Evolutionary conservation across 1,140 invertebrate species (phyloP).

Genomic region (Drosophila paulistorum): DNA sequence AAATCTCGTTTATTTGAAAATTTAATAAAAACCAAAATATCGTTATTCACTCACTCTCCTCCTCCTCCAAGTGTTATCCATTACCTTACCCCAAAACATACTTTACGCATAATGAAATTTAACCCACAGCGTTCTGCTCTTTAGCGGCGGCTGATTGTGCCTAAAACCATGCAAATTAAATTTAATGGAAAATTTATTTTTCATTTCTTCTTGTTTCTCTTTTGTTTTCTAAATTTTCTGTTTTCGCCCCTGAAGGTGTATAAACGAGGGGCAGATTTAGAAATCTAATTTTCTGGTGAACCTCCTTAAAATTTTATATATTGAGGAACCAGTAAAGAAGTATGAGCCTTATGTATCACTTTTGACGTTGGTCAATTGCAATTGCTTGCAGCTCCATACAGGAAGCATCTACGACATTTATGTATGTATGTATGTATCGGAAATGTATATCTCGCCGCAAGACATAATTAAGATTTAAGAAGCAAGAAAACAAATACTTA

Average conservation of each 20-base stretch:
- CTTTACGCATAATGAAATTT: conserved; percentile 63
- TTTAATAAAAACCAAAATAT: conserved; percentile 2
- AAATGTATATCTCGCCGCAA: too few relatives aligned
- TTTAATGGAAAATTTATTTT: conserved; percentile 74
- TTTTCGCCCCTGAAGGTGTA: conserved; percentile 19
- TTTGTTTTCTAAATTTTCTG: neutral
- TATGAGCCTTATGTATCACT: too few relatives aligned
- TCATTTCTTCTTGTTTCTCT: conserved; percentile 49
- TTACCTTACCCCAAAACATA: conserved; percentile 24
- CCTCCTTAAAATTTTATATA: neutral
- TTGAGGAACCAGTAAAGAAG: neutral
- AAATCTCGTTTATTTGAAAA: conserved; percentile 6
- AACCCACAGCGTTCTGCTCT: conserved; percentile 43
- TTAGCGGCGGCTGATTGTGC: conserved; percentile 52
- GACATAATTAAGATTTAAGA: too few relatives aligned
- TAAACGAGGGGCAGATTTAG: conserved; percentile 37
- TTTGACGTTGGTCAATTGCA: too few relatives aligned
- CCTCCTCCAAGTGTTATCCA: neutral
- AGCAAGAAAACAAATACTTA: too few relatives aligned
- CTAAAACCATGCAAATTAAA: conserved; percentile 76
- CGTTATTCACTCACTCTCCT: neutral
- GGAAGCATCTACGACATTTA: too few relatives aligned
- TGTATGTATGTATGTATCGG: too few relatives aligned
- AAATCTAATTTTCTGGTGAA: conserved; percentile 47
- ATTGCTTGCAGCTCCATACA: too few relatives aligned